Evolutionary conservation across 1,140 invertebrate genomes (phyloP).

Genomic region (Drosophila athabasca): DNA sequence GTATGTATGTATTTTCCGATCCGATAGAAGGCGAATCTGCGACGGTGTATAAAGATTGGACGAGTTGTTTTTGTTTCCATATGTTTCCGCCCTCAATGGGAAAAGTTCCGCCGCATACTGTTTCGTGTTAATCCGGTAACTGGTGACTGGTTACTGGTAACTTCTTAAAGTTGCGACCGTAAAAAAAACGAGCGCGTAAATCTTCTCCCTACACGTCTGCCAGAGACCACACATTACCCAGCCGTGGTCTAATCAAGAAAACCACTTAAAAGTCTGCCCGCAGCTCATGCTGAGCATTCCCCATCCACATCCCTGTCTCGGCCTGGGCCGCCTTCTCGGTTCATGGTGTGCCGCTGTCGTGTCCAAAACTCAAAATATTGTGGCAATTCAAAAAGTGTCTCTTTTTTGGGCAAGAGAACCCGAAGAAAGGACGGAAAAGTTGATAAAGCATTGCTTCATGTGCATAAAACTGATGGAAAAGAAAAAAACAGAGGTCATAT

Average conservation of each 20-base stretch:
- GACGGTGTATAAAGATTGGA: too few species aligned
- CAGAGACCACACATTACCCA: slow-evolving; percentile 26
- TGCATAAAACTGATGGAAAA: slow-evolving; percentile 57
- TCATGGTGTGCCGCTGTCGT: slow-evolving; percentile 7
- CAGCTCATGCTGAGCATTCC: slow-evolving; percentile 8
- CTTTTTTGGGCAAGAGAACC: slow-evolving; percentile 10
- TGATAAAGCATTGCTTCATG: slow-evolving; percentile 77
- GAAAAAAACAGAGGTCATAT: slow-evolving; percentile 56
- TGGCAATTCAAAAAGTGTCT: slow-evolving; percentile 45
- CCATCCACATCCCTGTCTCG: not conserved
- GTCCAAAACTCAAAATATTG: slow-evolving; percentile 73
- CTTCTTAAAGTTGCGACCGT: slow-evolving; percentile 15
- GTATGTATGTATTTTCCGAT: too few species aligned
- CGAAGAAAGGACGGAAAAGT: slow-evolving; percentile 1
- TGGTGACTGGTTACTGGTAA: not conserved
- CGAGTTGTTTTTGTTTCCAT: slow-evolving; percentile 11
- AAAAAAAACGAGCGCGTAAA: slow-evolving; percentile 47
- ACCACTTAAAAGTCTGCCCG: slow-evolving; percentile 67
- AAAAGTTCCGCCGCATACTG: slow-evolving; percentile 41
- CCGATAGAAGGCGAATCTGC: not conserved
- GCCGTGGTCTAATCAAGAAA: slow-evolving; percentile 71
- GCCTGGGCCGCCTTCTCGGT: not conserved
- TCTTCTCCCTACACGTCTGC: slow-evolving; percentile 40
- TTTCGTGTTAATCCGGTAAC: too few species aligned
- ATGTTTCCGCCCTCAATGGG: slow-evolving; percentile 9